A percentile compares a stretch with the other conserved stretches of the same genome.
These are phyloP conservation scores for Zosterops borbonicus DNA, from an alignment of 2,113 vertebrate species.

Conservation along the genomic window DNA sequence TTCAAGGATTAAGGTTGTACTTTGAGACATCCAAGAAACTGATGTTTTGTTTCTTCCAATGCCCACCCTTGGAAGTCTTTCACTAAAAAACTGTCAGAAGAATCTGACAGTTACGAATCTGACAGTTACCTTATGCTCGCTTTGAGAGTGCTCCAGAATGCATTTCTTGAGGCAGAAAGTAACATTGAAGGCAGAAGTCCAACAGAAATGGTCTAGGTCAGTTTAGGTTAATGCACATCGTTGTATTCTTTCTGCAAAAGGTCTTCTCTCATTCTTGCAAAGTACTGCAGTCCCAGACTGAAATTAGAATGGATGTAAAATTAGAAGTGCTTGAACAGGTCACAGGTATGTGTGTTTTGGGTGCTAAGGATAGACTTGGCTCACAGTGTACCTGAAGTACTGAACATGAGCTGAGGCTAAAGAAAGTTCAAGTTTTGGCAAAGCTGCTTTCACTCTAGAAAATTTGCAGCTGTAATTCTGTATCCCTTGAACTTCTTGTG, in stretches of 20 bases:
- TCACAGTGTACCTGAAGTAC: background rate
- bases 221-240: background rate
- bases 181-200: background rate
- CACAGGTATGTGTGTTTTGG: background rate
- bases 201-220: background rate
- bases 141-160: background rate
- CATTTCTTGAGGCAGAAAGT: background rate
- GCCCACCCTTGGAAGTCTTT: background rate
- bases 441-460: background rate
- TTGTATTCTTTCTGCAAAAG: background rate
- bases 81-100: background rate
- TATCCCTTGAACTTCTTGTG: background rate
- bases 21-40: background rate
- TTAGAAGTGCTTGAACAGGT: background rate
- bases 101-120: background rate
- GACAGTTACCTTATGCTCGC: background rate
- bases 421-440: background rate
- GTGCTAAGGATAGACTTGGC: background rate
- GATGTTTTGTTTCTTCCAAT: background rate
- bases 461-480: background rate
- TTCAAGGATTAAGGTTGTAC: background rate
- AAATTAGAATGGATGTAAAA: background rate
- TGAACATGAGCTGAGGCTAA: background rate
- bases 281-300: background rate
- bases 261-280: background rate